Conservation (phyloP, 2,797 vertebrate species). For the Muscicapa comitata region DNA sequence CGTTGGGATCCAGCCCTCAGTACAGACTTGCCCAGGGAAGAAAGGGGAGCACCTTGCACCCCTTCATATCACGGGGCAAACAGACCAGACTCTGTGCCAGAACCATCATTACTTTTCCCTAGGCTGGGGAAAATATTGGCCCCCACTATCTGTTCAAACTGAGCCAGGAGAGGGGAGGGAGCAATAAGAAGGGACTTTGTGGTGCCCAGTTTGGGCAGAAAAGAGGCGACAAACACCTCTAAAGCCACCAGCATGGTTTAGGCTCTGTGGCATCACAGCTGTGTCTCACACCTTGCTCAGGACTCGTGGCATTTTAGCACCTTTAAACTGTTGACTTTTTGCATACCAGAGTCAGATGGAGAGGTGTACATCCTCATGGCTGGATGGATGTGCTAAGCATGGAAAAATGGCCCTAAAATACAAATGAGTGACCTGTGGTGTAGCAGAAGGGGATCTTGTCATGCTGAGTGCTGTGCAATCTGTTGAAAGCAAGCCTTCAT, state of each 20-base stretch:
- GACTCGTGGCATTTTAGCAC: background rate
- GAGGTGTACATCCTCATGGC: background rate
- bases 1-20: background rate
- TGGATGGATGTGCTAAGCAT: slow-evolving; percentile 16
- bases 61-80: background rate
- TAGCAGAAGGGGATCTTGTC: slow-evolving; percentile 59
- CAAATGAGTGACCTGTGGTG: slow-evolving; percentile 36
- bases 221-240: background rate
- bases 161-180: background rate
- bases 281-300: background rate
- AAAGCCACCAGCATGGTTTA: background rate
- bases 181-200: background rate
- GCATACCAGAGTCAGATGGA: background rate
- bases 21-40: background rate
- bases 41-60: background rate
- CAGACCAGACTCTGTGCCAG: background rate
- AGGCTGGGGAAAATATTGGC: background rate
- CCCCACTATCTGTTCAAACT: background rate
- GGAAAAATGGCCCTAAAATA: slow-evolving; percentile 35
- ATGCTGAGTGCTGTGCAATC: slow-evolving; percentile 48
- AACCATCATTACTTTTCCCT: background rate
- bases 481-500: slow-evolving; percentile 68
- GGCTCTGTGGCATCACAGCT: background rate
- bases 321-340: background rate
- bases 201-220: background rate